These are phyloP conservation scores for Drosophila mimetica DNA, from an alignment of 2,888 invertebrate species.

Conservation along the genomic window DNA sequence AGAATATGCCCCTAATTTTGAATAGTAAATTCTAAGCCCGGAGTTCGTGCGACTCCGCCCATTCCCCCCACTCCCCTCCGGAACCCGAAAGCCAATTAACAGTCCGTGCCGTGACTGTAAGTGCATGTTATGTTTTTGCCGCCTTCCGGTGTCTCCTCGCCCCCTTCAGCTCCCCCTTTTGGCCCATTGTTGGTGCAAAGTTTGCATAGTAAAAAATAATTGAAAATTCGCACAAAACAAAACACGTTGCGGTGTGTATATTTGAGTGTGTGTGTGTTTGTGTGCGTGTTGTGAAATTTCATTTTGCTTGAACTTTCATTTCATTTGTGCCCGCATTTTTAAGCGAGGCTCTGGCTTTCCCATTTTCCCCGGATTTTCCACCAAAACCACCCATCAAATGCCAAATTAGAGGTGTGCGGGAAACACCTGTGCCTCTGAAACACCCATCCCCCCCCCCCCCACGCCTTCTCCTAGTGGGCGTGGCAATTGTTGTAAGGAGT, in stretches of 20 bases:
- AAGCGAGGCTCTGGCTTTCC: slow-evolving; percentile 9
- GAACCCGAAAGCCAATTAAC: slow-evolving; percentile 55
- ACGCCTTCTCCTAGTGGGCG: not conserved
- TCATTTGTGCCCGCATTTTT: slow-evolving; percentile 58
- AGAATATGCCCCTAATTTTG: too few relatives aligned
- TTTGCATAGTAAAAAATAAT: slow-evolving; percentile 56
- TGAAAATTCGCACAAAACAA: slow-evolving; percentile 60
- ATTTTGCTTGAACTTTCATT: slow-evolving; percentile 61
- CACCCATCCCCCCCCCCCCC: not conserved
- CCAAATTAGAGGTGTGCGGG: slow-evolving; percentile 29
- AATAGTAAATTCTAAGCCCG: not conserved
- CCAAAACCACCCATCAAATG: slow-evolving; percentile 15
- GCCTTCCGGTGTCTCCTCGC: slow-evolving; percentile 27
- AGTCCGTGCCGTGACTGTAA: slow-evolving; percentile 48
- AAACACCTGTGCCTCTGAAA: slow-evolving; percentile 51
- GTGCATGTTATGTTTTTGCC: slow-evolving; percentile 57
- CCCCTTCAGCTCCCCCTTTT: too few relatives aligned
- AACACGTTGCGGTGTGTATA: slow-evolving; percentile 11
- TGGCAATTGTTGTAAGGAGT: slow-evolving; percentile 36
- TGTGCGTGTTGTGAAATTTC: slow-evolving; percentile 56
- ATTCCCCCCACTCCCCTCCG: not conserved
- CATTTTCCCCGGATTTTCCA: slow-evolving; percentile 1
- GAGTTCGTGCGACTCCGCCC: slow-evolving; percentile 10
- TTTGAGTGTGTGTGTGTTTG: slow-evolving; percentile 3
- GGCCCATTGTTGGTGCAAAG: slow-evolving; percentile 1